A percentile compares a stretch with the other conserved stretches of the same genome.
phyloP scores from a whole-genome alignment of 1,140 invertebrate species.

The Monochamus saltuarius region DNA sequence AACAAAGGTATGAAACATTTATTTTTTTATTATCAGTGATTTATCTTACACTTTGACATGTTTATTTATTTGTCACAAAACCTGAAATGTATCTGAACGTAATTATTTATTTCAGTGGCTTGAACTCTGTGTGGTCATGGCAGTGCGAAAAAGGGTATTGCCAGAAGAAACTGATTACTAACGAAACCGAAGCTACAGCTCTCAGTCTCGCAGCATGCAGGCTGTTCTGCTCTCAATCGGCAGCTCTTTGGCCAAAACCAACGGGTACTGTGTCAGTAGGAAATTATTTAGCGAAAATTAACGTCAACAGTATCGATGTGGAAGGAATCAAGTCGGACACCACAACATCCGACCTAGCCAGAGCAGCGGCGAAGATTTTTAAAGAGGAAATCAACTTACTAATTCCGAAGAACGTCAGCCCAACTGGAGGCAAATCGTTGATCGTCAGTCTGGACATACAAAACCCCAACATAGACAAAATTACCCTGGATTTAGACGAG shows the following conservation, averaged over 20 bases:
- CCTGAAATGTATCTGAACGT: too few species aligned
- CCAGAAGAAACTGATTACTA: slow-evolving; percentile 55
- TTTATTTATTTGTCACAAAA: too few species aligned
- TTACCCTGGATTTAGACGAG: slow-evolving; percentile 67
- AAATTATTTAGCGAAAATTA: slow-evolving; percentile 60
- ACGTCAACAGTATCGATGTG: slow-evolving; percentile 59
- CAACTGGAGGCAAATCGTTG: slow-evolving; percentile 43
- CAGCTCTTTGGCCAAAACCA: slow-evolving; percentile 72
- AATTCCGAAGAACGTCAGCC: slow-evolving; percentile 10
- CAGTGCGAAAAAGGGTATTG: slow-evolving; percentile 58
- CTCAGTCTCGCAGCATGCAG: slow-evolving; percentile 63
- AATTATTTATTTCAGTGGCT: slow-evolving; percentile 22
- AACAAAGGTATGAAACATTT: too few species aligned
- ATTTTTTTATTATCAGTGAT: too few species aligned
- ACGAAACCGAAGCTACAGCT: slow-evolving; percentile 54
- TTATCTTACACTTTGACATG: too few species aligned
- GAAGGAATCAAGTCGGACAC: slow-evolving; percentile 49
- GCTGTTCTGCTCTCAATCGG: slow-evolving; percentile 60
- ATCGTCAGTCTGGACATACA: slow-evolving; percentile 44
- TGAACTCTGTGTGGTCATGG: slow-evolving; percentile 56
- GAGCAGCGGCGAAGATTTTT: slow-evolving; percentile 47
- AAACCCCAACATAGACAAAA: slow-evolving; percentile 38
- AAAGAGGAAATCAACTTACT: slow-evolving; percentile 43
- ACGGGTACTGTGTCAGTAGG: slow-evolving; percentile 64
- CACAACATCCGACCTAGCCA: slow-evolving; percentile 52